phyloP scores from a whole-genome alignment of 1,140 invertebrate species.

The Epicauta chinensis region DNA sequence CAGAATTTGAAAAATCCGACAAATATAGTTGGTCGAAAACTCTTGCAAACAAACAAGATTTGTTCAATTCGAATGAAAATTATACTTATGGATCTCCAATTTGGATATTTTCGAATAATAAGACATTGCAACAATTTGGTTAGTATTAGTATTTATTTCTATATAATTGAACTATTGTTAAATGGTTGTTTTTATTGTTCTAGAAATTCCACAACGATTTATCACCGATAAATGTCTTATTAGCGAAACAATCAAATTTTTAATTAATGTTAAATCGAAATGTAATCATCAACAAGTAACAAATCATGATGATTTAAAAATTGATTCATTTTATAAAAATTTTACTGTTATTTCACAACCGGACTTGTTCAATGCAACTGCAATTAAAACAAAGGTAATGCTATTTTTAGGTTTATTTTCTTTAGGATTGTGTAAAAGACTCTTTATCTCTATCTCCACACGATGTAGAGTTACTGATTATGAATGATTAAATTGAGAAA shows the following conservation, averaged over 20 bases:
- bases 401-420: background rate
- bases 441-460: too few relatives aligned
- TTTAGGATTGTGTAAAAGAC: constrained; percentile 1
- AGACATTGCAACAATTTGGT: constrained; percentile 9
- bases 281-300: constrained; percentile 43
- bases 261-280: constrained; percentile 41
- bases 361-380: constrained; percentile 14
- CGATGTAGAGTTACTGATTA: too few relatives aligned
- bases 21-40: constrained; percentile 23
- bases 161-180: constrained; percentile 9
- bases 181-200: constrained; percentile 26
- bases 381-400: constrained; percentile 11
- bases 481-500: too few relatives aligned
- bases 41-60: background rate
- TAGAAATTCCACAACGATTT: constrained; percentile 44
- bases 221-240: constrained; percentile 42
- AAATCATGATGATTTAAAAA: constrained; percentile 40
- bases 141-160: constrained; percentile 10
- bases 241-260: constrained; percentile 42
- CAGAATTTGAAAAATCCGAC: constrained; percentile 10
- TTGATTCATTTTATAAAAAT: constrained; percentile 30
- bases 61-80: constrained; percentile 4
- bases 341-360: constrained; percentile 22
- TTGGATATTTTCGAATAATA: constrained; percentile 17
- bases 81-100: constrained; percentile 23